These are phyloP conservation scores for Chloropsis hardwickii DNA, from an alignment of 2,113 vertebrate species.

Conservation along the genomic window DNA sequence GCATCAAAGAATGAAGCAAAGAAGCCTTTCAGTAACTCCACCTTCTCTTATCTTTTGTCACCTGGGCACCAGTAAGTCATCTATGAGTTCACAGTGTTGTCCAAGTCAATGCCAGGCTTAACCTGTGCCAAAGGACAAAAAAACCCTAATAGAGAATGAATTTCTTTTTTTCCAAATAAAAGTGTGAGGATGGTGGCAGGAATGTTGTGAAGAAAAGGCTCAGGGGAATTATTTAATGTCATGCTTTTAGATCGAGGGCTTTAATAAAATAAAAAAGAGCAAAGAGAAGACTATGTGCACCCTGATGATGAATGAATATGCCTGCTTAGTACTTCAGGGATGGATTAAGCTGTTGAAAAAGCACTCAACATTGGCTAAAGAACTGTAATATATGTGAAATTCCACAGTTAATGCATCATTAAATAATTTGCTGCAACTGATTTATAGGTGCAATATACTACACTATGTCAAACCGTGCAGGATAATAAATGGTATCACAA, in stretches of 20 bases:
- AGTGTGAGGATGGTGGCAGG: background rate
- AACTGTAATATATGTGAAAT: constrained; percentile 66
- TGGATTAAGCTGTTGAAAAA: constrained; percentile 71
- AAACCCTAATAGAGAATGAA: background rate
- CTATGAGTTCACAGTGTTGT: background rate
- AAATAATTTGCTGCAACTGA: constrained; percentile 71
- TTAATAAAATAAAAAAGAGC: constrained; percentile 63
- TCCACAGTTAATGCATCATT: constrained; percentile 72
- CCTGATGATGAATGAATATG: constrained; percentile 60
- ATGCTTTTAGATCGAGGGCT: background rate
- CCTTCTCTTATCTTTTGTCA: background rate
- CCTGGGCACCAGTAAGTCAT: background rate
- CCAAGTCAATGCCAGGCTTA: background rate
- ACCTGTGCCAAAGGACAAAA: background rate
- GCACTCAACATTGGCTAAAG: constrained; percentile 55
- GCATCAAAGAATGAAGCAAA: background rate
- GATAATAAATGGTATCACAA: constrained; percentile 66
- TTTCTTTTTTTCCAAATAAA: background rate
- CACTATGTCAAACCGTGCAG: constrained; percentile 47
- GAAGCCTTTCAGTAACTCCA: background rate
- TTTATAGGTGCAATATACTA: constrained; percentile 69
- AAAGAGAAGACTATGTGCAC: constrained; percentile 16
- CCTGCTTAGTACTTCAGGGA: constrained; percentile 56
- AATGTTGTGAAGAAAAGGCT: background rate
- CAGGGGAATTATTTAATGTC: background rate